Evolutionary conservation across 1,140 invertebrate genomes (phyloP), one percentile per base, ranked within the genome.

Genomic region (Drosophila quadrilineata): DNA sequence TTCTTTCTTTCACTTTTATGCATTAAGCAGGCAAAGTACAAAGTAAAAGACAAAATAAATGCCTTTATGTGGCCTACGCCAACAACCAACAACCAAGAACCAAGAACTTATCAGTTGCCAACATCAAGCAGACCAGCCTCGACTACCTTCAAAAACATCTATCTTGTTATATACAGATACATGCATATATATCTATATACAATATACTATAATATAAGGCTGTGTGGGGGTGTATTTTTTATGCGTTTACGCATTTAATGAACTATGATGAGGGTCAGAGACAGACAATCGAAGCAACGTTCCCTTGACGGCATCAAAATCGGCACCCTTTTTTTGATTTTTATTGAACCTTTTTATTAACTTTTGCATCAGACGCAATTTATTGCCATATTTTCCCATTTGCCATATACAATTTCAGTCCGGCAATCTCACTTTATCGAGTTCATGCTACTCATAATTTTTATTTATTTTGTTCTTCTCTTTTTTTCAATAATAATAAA

Each of bases 311-410:
- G 60, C 53, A 74, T 38, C 75, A 49, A 67, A 85, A 75, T 85
- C 75, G 63, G 64, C 75, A 85, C 80, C 79, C 79, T 85, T 63
- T 85, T 85, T 67, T n/a, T 71, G 66, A 77, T 75, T 85, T 66
- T 86, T 85, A 86, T 85, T 84, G 79, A 86, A 79, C 75, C 75
- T 79, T 84, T 86, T 84, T 84, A 84, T 85, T 85, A 85, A 85
- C 79, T 85, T 79, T 74, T 59, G 53, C 57, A 60, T 60, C 46
- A 57, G 45, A 67, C 49, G 58, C 68, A 76, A 80, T 80, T 84
- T 80, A 80, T 69, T 75, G 58, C 35, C 60, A 49, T 60, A 70
- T 63, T 75, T 21, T 45, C n/a, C 6, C 14, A 28, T 12, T 6
- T 3, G 6, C 24, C 3, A 2, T 3, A 10, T 41, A 3, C 9